phyloP scores from a whole-genome alignment of 2,797 vertebrate species.

The Chlorospingus flavigularis region DNA sequence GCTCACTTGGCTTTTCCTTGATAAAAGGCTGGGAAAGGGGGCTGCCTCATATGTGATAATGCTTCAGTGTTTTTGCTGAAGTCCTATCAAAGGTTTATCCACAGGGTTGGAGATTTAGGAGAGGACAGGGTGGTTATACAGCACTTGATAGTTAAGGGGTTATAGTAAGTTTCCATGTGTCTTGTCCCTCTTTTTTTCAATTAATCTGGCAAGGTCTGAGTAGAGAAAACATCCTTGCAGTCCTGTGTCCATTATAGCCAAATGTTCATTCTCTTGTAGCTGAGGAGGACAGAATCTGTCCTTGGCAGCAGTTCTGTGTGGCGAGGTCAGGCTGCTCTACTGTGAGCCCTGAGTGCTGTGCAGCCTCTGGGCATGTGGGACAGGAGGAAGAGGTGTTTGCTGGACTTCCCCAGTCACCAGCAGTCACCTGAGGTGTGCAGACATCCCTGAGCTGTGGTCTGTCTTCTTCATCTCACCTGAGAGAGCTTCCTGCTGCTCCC shows the following conservation, averaged over 20 bases:
- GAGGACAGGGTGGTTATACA: slow-evolving; percentile 5
- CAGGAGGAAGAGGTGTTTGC: background rate
- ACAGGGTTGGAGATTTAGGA: background rate
- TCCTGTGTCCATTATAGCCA: background rate
- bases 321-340: background rate
- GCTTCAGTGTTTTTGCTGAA: slow-evolving; percentile 43
- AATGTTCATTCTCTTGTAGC: background rate
- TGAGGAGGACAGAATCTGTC: background rate
- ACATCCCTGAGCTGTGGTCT: background rate
- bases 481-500: background rate
- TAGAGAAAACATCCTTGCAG: background rate
- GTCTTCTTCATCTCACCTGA: background rate
- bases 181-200: background rate
- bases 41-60: background rate
- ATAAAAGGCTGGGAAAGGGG: background rate
- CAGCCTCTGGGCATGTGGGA: fast-evolving
- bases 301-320: background rate
- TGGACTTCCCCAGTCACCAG: background rate
- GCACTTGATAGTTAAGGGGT: slow-evolving; percentile 15
- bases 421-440: background rate
- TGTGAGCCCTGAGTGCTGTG: background rate
- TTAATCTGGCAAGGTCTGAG: background rate
- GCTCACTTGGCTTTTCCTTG: background rate
- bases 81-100: background rate
- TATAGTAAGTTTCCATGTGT: background rate